Base-by-base conservation (phyloP, 1,140 invertebrate species). In the Zaprionus inermis region DNA sequence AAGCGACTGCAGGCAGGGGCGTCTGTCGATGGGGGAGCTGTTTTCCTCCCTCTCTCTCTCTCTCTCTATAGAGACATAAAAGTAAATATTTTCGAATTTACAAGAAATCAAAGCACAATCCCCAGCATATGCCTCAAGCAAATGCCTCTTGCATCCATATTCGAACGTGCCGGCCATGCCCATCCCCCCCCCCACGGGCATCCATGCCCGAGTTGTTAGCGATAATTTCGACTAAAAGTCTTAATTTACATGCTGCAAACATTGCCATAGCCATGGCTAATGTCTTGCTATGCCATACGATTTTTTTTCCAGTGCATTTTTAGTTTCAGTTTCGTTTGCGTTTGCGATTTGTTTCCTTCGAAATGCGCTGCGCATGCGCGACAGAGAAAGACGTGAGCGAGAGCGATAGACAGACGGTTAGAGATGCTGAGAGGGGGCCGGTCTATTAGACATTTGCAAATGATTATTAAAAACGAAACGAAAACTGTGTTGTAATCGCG, bases 391-490 rank as follows among this genome's bases (percentile, higher is more conserved):
- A 38, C 5, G n/a, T 2, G 7, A 20, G 18, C 10, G 38, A 44
- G 5, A 10, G 24, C 3, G n/a, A 16, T 34, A 38, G 9, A n/a
- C n/a, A 56, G 63, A n/a, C 11, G 20, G 34, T 30, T 14, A 14
- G 28, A 16, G 38, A n/a, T 30, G 49, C 5, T 2, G 18, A 32
- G 24, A 60, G 78, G 70, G 61, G 55, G 60, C 36, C 41, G 44
- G 44, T 28, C 72, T 66, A 73, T 79, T 86, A 76, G 76, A 72
- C 76, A 85, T 78, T 80, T 78, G 74, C 72, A 67, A 79, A 74
- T 72, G 63, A 82, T 86, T 86, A 86, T 74, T 86, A 85, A 86
- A 86, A 79, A 79, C 78, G 81, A 84, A 84, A 80, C 76, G 77
- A 68, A 80, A 84, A 79, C 44, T 66, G 60, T 86, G 82, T 84